Base-by-base conservation (phyloP, 2,113 vertebrate genomes). In the Heterochromis multidens region DNA sequence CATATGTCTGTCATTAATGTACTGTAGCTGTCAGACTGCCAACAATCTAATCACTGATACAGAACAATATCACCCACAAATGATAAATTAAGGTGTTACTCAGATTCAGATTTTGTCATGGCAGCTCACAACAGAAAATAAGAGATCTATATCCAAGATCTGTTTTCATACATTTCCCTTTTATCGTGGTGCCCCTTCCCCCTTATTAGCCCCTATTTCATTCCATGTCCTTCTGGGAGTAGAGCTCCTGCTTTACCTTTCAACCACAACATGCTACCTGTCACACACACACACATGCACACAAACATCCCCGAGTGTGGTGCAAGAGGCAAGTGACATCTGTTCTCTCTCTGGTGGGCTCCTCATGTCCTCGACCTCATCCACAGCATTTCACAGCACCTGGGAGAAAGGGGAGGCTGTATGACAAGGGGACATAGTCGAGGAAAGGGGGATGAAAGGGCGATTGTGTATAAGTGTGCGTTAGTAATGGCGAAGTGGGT, bases 281-380 rank as follows among this genome's bases (percentile, higher is more conserved):
- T 96, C 95, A 95, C 85, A 59, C 74, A 81, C 85, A 60, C 77
- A 70, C 90, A 78, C 81, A 81, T 72, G 61, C 86, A 82, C 80
- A 62, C 80, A 76, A 83, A 83, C 57, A 77, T 79, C 84, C 90
- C 88, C 77, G 49, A 86, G 83, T 12, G 31, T 88, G 87, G 88
- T 84, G 89, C 89, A 89, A 93, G 91, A 94, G 89, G 92, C 92
- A 89, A 93, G 93, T 94, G 95, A 96, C 95, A 96, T 95, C 95
- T 96, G 95, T 94, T 95, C 91, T 81, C 91, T 94, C 92, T 90
- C 91, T 65, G 80, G 88, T 94, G 94, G 93, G 94, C 85, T 93
- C 86, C 81, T 84, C 84, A 27, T 94, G 92, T 95, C 94, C 92
- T 94, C 90, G 82, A 93, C 94, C 94, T 95, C 91, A 85, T 88